phyloP scores from a whole-genome alignment of 2,888 invertebrate species.

The Eupithecia subfuscata region DNA sequence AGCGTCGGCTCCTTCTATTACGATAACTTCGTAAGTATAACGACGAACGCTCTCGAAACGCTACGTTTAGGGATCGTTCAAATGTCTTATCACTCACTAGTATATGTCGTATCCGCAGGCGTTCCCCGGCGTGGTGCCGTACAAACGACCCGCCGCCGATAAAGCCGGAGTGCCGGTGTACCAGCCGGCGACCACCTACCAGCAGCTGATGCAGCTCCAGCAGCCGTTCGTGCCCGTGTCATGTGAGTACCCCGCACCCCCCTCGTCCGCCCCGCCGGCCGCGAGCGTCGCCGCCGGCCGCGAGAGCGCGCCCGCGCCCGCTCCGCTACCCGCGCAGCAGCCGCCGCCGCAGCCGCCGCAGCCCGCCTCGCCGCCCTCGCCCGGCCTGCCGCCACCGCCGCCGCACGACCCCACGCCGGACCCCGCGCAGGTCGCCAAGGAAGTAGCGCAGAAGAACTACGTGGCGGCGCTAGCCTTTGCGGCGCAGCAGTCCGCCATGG shows the following conservation, averaged over 20 bases:
- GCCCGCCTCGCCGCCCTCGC: slow-evolving; percentile 63
- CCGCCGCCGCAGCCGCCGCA: slow-evolving; percentile 55
- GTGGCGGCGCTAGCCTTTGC: slow-evolving; percentile 86
- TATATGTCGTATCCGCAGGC: slow-evolving; percentile 84
- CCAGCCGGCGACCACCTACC: slow-evolving; percentile 96
- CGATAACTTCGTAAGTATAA: slow-evolving; percentile 96
- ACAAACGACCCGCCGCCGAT: slow-evolving; percentile 97
- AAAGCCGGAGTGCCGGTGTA: slow-evolving; percentile 98
- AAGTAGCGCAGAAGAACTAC: slow-evolving; percentile 93
- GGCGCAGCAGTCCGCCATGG: slow-evolving; percentile 77
- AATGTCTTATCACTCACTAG: slow-evolving; percentile 34
- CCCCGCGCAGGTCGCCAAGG: slow-evolving; percentile 87
- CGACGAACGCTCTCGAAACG: slow-evolving; percentile 22
- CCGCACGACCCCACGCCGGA: slow-evolving; percentile 61
- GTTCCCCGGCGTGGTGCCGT: slow-evolving; percentile 97
- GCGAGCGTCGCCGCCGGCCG: slow-evolving; percentile 64
- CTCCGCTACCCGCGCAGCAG: slow-evolving; percentile 69
- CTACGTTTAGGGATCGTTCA: slow-evolving; percentile 29
- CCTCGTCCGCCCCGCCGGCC: slow-evolving; percentile 86
- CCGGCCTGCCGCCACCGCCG: slow-evolving; percentile 68
- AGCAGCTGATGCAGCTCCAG: slow-evolving; percentile 97
- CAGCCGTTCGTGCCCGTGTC: slow-evolving; percentile 99
- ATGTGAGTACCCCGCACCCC: slow-evolving; percentile 97
- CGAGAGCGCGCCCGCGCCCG: slow-evolving; percentile 83
- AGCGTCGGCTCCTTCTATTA: slow-evolving; percentile 98